These are phyloP conservation scores for Mythimna albipuncta DNA, from an alignment of 2,888 invertebrate species.

Conservation along the genomic window DNA sequence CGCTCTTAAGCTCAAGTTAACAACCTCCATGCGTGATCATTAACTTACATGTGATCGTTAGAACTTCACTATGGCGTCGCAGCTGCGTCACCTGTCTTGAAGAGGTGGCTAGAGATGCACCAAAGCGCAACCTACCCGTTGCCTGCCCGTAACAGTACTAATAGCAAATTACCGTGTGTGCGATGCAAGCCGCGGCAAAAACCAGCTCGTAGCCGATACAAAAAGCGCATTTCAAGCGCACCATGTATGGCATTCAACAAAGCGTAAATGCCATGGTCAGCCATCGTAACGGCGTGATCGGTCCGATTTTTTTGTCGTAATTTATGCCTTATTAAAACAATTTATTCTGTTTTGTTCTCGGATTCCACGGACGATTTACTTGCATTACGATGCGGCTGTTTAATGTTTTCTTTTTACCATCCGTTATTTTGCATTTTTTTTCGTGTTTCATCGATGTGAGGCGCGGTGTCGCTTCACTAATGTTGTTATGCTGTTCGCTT, in stretches of 20 bases:
- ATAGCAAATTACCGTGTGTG: conserved; percentile 73
- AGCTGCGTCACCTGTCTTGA: conserved; percentile 56
- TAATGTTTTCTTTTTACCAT: conserved; percentile 81
- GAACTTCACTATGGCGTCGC: conserved; percentile 51
- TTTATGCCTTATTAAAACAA: conserved; percentile 88
- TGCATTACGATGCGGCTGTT: conserved; percentile 75
- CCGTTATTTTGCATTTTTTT: conserved; percentile 82
- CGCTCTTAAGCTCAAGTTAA: conserved; percentile 42
- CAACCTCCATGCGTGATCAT: conserved; percentile 60
- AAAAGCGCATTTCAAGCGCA: conserved; percentile 83
- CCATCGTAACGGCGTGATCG: conserved; percentile 87
- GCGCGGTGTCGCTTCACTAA: conserved; percentile 59
- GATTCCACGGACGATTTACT: conserved; percentile 86
- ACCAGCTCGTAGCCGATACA: conserved; percentile 69
- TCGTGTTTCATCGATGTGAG: conserved; percentile 47
- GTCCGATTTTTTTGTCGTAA: conserved; percentile 80
- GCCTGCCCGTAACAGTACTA: conserved; percentile 73
- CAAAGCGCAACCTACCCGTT: conserved; percentile 70
- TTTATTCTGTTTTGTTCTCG: conserved; percentile 85
- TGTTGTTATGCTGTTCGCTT: conserved; percentile 50
- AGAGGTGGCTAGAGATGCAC: conserved; percentile 59
- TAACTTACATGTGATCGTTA: conserved; percentile 57
- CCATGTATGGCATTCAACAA: conserved; percentile 83
- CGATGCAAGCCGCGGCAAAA: conserved; percentile 70
- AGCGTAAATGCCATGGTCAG: conserved; percentile 90